Conservation (phyloP, 2,797 vertebrate species). For the Falco cherrug region DNA sequence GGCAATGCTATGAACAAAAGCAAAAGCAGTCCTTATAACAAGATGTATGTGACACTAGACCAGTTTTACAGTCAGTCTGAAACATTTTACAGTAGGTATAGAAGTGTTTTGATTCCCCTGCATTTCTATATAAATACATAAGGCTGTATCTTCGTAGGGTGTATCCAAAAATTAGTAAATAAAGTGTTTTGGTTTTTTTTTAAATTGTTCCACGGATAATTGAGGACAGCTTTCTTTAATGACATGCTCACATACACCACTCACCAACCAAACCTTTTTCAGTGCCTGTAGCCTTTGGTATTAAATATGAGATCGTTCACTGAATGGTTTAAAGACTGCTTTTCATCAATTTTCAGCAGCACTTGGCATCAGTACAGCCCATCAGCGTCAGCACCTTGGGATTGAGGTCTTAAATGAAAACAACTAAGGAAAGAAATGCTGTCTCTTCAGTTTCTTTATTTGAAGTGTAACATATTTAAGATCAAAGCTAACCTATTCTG, state of each 20-base stretch:
- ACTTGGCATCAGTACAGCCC: neutral
- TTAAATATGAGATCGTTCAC: neutral
- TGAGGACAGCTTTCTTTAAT: neutral
- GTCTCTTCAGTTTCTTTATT: neutral
- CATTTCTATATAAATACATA: neutral
- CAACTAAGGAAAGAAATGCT: neutral
- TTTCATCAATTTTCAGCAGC: neutral
- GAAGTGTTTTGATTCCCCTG: neutral
- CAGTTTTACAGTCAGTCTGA: neutral
- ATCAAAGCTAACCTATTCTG: conserved; percentile 39
- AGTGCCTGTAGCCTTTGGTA: neutral
- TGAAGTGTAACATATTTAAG: neutral
- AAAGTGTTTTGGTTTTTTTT: neutral
- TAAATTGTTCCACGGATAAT: neutral
- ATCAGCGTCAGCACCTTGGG: neutral
- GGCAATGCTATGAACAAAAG: neutral
- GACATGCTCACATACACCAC: neutral
- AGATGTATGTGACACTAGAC: too few relatives aligned
- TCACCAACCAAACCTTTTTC: neutral
- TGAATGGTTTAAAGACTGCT: neutral
- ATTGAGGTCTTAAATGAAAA: neutral
- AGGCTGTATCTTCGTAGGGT: neutral
- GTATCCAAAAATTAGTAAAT: neutral
- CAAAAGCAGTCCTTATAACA: neutral
- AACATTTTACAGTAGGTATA: neutral